These are phyloP conservation scores for Myopa testacea DNA, from an alignment of 2,888 invertebrate genomes.

Conservation along the genomic window DNA sequence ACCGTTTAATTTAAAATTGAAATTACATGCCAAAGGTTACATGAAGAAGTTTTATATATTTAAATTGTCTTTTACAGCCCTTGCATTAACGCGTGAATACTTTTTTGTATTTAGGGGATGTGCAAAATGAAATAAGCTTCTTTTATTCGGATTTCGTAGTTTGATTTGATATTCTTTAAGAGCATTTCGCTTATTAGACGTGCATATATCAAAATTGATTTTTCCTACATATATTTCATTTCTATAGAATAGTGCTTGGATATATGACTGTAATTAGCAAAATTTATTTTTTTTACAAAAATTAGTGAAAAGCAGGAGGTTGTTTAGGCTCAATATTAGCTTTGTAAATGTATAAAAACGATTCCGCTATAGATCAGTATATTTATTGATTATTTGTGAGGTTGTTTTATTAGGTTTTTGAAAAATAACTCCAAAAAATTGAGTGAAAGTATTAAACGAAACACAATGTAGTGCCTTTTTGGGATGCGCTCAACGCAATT, in stretches of 20 bases:
- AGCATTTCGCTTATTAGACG: too few relatives aligned
- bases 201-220: background rate
- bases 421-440: slow-evolving; percentile 5
- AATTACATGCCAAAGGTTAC: background rate
- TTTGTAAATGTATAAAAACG: background rate
- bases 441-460: slow-evolving; percentile 34
- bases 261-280: background rate
- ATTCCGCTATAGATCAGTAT: background rate
- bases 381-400: background rate
- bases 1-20: background rate
- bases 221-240: background rate
- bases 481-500: slow-evolving; percentile 35
- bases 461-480: slow-evolving; percentile 34
- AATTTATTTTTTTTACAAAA: background rate
- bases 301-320: background rate
- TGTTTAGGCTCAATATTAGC: background rate
- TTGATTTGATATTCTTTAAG: too few relatives aligned
- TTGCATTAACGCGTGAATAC: too few relatives aligned
- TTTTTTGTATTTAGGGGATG: too few relatives aligned
- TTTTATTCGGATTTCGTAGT: too few relatives aligned
- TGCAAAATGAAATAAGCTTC: too few relatives aligned
- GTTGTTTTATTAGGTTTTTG: background rate
- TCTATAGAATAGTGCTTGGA: too few relatives aligned
- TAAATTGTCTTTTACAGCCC: too few relatives aligned
- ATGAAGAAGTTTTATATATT: too few relatives aligned